Conservation (phyloP, 2,113 vertebrate genomes). For the Lasiurus cinereus region DNA sequence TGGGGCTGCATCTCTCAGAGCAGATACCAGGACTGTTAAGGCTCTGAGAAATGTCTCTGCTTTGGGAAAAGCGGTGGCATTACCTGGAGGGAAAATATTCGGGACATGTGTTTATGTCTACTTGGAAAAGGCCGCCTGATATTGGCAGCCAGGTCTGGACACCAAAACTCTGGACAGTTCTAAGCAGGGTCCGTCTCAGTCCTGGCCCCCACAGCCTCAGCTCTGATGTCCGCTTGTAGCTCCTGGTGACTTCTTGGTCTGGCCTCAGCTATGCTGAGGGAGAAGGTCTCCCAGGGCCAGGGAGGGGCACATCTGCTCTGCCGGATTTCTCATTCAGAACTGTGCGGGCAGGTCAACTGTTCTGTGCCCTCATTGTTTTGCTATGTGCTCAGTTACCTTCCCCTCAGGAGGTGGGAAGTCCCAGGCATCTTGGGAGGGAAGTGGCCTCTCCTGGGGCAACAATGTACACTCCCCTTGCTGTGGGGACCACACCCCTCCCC, state of each 20-base stretch:
- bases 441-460: constrained; percentile 19
- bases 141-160: background rate
- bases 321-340: background rate
- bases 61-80: constrained; percentile 8
- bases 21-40: background rate
- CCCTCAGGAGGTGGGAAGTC: constrained; percentile 47
- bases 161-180: constrained; percentile 6
- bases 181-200: background rate
- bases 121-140: constrained; percentile 29
- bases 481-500: background rate
- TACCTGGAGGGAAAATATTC: background rate
- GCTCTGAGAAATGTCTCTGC: constrained; percentile 46
- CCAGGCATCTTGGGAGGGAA: constrained; percentile 64
- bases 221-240: background rate
- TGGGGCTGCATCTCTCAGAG: background rate
- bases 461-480: background rate
- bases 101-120: background rate
- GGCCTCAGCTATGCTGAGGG: background rate
- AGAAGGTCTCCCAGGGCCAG: background rate
- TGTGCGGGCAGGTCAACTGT: background rate
- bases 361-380: background rate
- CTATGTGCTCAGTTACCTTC: background rate
- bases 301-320: background rate
- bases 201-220: background rate
- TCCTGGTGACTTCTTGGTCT: background rate